Evolutionary conservation across 2,888 invertebrate species (phyloP), one percentile per base, ranked within the genome.

Genomic region (Ptilodon capucinus): DNA sequence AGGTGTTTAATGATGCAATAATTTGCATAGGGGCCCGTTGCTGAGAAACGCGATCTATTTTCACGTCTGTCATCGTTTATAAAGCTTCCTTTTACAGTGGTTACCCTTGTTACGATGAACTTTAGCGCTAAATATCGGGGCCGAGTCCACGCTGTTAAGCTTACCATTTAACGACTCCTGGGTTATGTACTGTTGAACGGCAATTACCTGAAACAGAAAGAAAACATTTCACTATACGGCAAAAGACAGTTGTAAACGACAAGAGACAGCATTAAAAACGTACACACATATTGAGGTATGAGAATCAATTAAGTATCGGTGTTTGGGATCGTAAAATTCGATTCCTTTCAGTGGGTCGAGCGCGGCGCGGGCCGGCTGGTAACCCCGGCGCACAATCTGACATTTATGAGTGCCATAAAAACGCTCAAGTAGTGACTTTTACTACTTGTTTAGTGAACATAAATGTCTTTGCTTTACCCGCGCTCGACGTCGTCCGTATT

Each of bases 361-460:
- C 71, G 73, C 74, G 65, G 74, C 68, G 66, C 78, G 78, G 81
- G 79, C 72, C 75, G 72, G 72, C 68, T 69, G 71, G 81, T 85
- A 84, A 78, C 83, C 85, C 82, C 76, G 72, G 85, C 86, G 88
- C 84, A 82, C 91, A 91, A 91, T 91, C 91, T 90, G 91, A 91
- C 91, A 86, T 91, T 91, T 91, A 91, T 90, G 91, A 91, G 86
- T 84, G 90, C 89, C 87, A 91, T 91, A 91, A 91, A 91, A 91
- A 91, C 91, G 89, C 90, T 91, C 91, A 91, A 91, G 90, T 84
- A 91, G 89, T 90, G 91, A 91, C 91, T 91, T 91, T 91, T 91
- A 91, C 91, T 91, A 91, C 91, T 91, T 91, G 91, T 92, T 91
- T 91, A 91, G 91, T 90, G 91, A 89, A 91, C 91, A 92, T 92